phyloP scores from a whole-genome alignment of 92 coral and sea anemone species.

The Actinostola sp. region DNA sequence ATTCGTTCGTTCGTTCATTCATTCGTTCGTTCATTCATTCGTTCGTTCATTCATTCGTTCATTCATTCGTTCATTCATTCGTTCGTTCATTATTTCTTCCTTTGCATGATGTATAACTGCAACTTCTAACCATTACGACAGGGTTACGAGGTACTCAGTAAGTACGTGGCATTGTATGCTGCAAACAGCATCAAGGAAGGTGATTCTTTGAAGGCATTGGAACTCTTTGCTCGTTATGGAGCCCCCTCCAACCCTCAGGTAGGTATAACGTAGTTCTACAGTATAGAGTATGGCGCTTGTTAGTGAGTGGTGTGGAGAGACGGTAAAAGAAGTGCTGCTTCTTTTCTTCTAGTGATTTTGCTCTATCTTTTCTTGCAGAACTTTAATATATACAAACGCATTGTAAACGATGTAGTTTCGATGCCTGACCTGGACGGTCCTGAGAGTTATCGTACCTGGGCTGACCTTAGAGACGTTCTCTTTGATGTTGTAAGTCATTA shows the following conservation, averaged over 20 bases:
- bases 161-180: constrained; percentile 93
- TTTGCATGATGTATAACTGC: no score
- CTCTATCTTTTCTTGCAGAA: constrained; percentile 52
- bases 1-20: no score
- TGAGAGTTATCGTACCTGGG: constrained; percentile 95
- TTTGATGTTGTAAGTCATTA: constrained; percentile 70
- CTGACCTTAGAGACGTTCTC: constrained; percentile 92
- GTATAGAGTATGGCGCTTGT: neutral
- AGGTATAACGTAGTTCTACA: neutral
- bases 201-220: constrained; percentile 83
- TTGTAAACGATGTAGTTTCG: constrained; percentile 81
- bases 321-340: no score
- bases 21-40: no score
- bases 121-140: neutral
- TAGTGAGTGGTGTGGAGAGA: no score
- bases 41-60: no score
- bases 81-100: no score
- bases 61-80: no score
- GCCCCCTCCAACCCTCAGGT: constrained; percentile 96
- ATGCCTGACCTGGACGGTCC: constrained; percentile 92
- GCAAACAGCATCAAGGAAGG: constrained; percentile 92
- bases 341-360: no score
- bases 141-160: constrained; percentile 96
- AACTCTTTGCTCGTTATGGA: constrained; percentile 90
- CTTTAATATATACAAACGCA: constrained; percentile 96